Conservation (phyloP, 1,140 invertebrate genomes). For the Microplitis mediator region DNA sequence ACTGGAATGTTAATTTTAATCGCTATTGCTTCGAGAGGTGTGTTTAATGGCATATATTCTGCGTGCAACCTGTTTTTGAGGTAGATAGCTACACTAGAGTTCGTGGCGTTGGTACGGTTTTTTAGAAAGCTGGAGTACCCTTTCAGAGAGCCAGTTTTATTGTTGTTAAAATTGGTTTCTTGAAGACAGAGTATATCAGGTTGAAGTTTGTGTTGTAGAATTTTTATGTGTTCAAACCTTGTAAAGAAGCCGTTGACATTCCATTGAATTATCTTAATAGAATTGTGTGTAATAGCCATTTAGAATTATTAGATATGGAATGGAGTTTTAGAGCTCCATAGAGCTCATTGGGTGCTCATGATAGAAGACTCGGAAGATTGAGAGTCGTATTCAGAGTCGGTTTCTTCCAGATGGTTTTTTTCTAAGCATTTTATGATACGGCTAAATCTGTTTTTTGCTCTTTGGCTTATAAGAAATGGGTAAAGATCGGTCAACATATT, state of each 20-base stretch:
- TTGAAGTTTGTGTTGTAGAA: constrained; percentile 10
- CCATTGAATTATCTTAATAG: not conserved
- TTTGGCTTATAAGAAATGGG: not conserved
- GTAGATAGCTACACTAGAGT: constrained; percentile 40
- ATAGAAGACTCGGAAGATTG: not conserved
- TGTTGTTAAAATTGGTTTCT: constrained; percentile 41
- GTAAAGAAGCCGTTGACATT: constrained; percentile 8
- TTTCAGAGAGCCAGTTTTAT: constrained; percentile 29
- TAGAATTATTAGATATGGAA: too few species aligned
- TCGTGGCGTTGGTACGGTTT: constrained; percentile 36
- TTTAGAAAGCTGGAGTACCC: constrained; percentile 35
- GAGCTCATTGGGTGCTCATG: too few species aligned
- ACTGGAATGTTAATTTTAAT: constrained; percentile 33
- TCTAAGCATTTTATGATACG: not conserved
- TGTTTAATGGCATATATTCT: constrained; percentile 34
- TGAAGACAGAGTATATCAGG: constrained; percentile 38
- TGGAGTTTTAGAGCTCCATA: too few species aligned
- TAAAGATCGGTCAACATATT: not conserved
- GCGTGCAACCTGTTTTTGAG: constrained; percentile 33
- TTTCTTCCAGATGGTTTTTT: not conserved
- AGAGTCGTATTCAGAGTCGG: not conserved
- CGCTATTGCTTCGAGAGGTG: constrained; percentile 34
- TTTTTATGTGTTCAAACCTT: not conserved
- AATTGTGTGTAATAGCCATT: not conserved
- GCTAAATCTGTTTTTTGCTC: not conserved